phyloP scores from a whole-genome alignment of 2,888 invertebrate species.

The Drosophila nr. perissopoda region DNA sequence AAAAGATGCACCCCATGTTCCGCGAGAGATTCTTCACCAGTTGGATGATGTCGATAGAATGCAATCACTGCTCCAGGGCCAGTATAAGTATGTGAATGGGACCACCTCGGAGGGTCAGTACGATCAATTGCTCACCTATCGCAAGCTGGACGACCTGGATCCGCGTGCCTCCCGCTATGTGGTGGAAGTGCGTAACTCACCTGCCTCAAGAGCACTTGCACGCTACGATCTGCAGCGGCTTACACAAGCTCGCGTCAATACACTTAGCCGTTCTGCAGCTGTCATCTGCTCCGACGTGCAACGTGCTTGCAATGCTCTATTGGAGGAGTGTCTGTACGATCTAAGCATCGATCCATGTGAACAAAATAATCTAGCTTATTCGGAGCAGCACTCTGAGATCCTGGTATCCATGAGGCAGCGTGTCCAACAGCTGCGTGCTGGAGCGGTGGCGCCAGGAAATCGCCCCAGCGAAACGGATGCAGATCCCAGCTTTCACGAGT shows the following conservation, averaged over 20 bases:
- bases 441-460: constrained; percentile 83
- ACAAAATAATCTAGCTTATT: constrained; percentile 76
- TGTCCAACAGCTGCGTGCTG: constrained; percentile 84
- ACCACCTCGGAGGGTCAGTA: constrained; percentile 71
- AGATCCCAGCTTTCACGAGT: constrained; percentile 86
- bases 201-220: constrained; percentile 56
- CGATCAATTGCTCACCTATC: constrained; percentile 69
- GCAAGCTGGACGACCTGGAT: constrained; percentile 70
- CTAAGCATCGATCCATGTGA: constrained; percentile 86
- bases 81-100: constrained; percentile 83
- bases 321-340: constrained; percentile 86
- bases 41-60: constrained; percentile 88
- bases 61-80: constrained; percentile 67
- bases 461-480: constrained; percentile 85
- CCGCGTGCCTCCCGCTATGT: constrained; percentile 70
- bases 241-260: constrained; percentile 37
- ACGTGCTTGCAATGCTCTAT: constrained; percentile 73
- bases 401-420: constrained; percentile 83
- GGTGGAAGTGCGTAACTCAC: constrained; percentile 65
- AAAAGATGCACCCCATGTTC: constrained; percentile 72
- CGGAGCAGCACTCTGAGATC: constrained; percentile 38
- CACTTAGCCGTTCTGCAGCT: constrained; percentile 45
- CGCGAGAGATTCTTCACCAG: constrained; percentile 89
- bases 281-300: constrained; percentile 59
- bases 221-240: constrained; percentile 49